These are phyloP conservation scores for Apostichopus californicus DNA, from an alignment of 35 echinoderm and acorn worm species.

Conservation along the genomic window DNA sequence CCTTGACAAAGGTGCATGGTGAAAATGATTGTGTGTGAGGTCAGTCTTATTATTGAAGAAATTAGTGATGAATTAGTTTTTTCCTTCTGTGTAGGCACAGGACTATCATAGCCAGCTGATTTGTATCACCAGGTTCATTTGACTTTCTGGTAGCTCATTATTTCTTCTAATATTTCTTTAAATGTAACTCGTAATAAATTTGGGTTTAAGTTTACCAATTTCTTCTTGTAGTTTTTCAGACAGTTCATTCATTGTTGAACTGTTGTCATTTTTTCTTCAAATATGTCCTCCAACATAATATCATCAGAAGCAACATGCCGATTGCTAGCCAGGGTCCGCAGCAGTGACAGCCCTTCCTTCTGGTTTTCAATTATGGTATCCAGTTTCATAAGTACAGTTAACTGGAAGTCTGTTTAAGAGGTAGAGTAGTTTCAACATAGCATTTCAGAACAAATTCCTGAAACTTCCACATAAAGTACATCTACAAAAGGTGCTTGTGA, in stretches of 20 bases:
- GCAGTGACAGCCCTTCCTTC: not conserved
- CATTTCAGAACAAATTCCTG: not conserved
- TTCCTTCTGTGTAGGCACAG: no score
- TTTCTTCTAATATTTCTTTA: no score
- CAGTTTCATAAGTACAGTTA: not conserved
- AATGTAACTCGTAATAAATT: no score
- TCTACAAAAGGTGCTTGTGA: not conserved
- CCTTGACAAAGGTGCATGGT: no score
- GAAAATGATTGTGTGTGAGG: no score
- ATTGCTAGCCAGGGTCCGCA: not conserved
- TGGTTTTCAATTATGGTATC: not conserved
- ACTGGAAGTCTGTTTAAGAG: not conserved
- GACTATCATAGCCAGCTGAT: no score
- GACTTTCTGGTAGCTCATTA: no score
- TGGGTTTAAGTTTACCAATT: not conserved
- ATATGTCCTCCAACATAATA: not conserved
- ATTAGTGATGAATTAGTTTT: no score
- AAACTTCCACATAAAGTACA: constrained; percentile 14
- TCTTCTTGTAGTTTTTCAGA: not conserved
- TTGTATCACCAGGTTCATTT: no score
- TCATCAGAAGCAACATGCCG: not conserved
- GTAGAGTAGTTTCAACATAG: no score
- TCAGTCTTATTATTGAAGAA: no score
- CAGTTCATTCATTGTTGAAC: not conserved
- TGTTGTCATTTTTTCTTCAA: not conserved